Base-by-base conservation (phyloP, 53 echinoderm and acorn worm genomes). In the Echinarachnius parma region DNA sequence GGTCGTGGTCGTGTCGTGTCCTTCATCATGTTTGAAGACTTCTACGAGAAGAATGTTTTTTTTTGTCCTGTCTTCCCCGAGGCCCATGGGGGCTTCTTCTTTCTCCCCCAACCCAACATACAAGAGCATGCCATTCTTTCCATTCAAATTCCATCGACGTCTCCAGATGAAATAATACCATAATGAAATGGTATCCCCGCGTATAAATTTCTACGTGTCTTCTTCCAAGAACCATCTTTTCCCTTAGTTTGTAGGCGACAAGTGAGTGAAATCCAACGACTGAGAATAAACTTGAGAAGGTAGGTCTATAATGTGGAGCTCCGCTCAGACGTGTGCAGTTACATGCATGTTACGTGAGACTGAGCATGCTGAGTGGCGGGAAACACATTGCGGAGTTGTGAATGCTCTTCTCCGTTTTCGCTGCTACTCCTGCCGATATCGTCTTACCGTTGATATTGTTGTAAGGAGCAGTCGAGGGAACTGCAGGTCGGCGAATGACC, bases 151-250 rank as follows among this genome's bases (percentile, higher is more conserved):
- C 39, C 74, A 34, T 56, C 74, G 74, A 72, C 74, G 56, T 56
- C 24, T 72, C 37, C 57, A 72, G 74, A 72, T 72, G 74, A 72
- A 72, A 72, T 72, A 72, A 72, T 72, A 72, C 42, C 55, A 72
- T 37, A 56, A 55, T 72, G 74, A 72, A 72, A 72, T 72, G 74
- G 39, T 56, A 72, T 72, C 74, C 42, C 25, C 56, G 56, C 74
- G 24, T 56, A 55, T 72, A 55, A n/a, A 72, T 72, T 70, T 72
- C 57, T 72, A 72, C 74, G 74, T 72, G 56, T 72, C 55, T 72
- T 56, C 56, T 72, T 57, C 36, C 42, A 28, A 72, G 36, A 68
- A 29, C 21, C n/a, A 46, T 15, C 18, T 68, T 69, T 53, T 14
- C 21, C n/a, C 34, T 53, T 47, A n/a, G 45, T 63, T 46, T 65